phyloP scores from a whole-genome alignment of 2,797 vertebrate species.

The Sphenodon punctatus region DNA sequence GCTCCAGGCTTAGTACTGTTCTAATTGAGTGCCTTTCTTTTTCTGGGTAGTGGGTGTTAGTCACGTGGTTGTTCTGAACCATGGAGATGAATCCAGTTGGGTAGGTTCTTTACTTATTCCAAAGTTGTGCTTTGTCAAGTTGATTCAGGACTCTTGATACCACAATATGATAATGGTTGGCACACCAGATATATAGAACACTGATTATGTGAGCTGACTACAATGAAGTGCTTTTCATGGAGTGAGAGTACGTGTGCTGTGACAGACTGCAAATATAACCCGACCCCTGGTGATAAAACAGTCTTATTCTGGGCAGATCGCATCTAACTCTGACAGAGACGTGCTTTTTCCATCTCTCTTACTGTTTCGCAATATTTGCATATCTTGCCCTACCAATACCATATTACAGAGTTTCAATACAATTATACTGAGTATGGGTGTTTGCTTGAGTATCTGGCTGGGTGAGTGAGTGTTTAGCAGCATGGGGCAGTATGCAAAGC shows the following conservation, averaged over 20 bases:
- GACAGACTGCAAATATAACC: neutral
- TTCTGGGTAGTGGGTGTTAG: neutral
- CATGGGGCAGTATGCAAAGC: too few relatives aligned
- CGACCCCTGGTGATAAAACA: neutral
- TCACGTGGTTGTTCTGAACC: neutral
- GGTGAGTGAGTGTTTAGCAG: too few relatives aligned
- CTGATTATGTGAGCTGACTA: too few relatives aligned
- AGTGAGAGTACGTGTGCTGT: too few relatives aligned
- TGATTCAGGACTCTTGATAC: neutral
- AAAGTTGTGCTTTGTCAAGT: neutral
- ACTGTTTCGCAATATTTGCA: neutral
- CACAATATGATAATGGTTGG: neutral
- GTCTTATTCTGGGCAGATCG: neutral
- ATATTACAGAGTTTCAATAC: neutral
- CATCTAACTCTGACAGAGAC: neutral
- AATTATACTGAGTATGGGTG: too few relatives aligned
- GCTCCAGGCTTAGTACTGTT: neutral
- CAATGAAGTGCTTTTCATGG: too few relatives aligned
- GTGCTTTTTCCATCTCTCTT: neutral
- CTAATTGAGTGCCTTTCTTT: neutral
- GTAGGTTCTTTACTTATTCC: neutral
- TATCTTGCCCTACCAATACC: neutral
- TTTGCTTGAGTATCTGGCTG: too few relatives aligned
- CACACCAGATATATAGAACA: neutral
- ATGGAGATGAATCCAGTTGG: neutral